A percentile compares a stretch with the other conserved stretches of the same genome.
These are phyloP conservation scores for Serrognathus titanus DNA, from an alignment of 2,888 invertebrate genomes.

Conservation along the genomic window DNA sequence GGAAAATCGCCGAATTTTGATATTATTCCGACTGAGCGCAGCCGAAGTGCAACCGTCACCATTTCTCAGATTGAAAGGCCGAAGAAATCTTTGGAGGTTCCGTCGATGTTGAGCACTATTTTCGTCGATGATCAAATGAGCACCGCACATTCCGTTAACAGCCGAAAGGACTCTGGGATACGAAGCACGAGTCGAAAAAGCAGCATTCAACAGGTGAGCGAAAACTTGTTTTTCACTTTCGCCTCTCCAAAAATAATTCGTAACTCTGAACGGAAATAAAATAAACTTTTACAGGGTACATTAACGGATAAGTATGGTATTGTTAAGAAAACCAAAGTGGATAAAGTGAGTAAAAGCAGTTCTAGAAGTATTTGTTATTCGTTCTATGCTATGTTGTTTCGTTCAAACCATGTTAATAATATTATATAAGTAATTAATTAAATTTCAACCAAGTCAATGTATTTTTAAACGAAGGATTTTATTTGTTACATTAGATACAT, in stretches of 20 bases:
- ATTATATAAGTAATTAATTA: no score
- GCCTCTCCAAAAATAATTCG: neutral
- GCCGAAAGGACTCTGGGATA: slow-evolving; percentile 85
- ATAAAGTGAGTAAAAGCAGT: slow-evolving; percentile 8
- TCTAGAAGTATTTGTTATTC: neutral
- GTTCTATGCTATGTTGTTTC: no score
- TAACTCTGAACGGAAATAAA: no score
- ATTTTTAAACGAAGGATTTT: no score
- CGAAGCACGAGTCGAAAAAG: slow-evolving; percentile 80
- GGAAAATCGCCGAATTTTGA: slow-evolving; percentile 48
- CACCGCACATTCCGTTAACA: slow-evolving; percentile 73
- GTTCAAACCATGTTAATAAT: no score
- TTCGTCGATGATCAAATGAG: slow-evolving; percentile 63
- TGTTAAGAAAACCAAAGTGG: slow-evolving; percentile 7
- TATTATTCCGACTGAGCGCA: slow-evolving; percentile 34
- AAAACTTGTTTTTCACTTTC: neutral
- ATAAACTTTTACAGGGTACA: slow-evolving; percentile 11
- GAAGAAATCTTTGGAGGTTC: slow-evolving; percentile 49
- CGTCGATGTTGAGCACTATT: slow-evolving; percentile 39
- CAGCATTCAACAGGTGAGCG: slow-evolving; percentile 69
- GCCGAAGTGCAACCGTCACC: slow-evolving; percentile 38
- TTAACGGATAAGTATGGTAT: slow-evolving; percentile 11
- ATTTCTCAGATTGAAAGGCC: slow-evolving; percentile 43
- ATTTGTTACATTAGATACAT: no score
- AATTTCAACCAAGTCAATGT: no score